Base-by-base conservation (phyloP, 2,888 invertebrate species). In the Cenopis cana region DNA sequence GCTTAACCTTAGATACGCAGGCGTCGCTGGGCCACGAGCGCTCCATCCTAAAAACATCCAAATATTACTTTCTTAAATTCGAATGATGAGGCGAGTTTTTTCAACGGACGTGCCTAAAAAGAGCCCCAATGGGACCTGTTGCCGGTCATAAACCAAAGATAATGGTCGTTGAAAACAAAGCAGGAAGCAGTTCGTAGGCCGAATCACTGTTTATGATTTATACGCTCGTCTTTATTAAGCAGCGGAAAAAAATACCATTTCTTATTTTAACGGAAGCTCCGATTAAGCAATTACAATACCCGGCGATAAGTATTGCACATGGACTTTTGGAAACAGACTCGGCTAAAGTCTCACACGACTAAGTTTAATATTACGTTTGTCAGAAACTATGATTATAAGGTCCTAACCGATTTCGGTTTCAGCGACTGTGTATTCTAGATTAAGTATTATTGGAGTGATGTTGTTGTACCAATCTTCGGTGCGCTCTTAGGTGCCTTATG, bases 141-240 rank as follows among this genome's bases (percentile, higher is more conserved):
- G 55, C 55, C 14, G 55, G 55, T 29, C 14, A 55, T 55, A 55
- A 55, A 55, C 14, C 55, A 55, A 54, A 24, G 55, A 24, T 55
- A 55, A 55, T 55, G 55, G 55, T 24, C 29, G 29, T n/a, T 8
- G n/a, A 46, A 55, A 55, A 55, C 55, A 55, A 55, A 55, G 29
- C 54, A 12, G 46, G 46, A 46, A 55, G 55, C 55, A 55, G 9
- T 55, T 55, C 55, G 12, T 55, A 29, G 55, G 52, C 52, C 52
- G 24, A 54, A 54, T 29, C 29, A 29, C 55, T 55, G 55, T 20
- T 55, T 55, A 12, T 55, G 29, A 55, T 55, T 55, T 29, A 55
- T 24, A 6, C n/a, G 29, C 9, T 9, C 29, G n/a, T 55, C 55
- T 55, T 24, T 55, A 54, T 54, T 54, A 24, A 24, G 24, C 6